A percentile compares a stretch with the other conserved stretches of the same genome.
These are phyloP conservation scores for Columbina picui DNA, from an alignment of 2,113 vertebrate genomes.

Conservation along the genomic window DNA sequence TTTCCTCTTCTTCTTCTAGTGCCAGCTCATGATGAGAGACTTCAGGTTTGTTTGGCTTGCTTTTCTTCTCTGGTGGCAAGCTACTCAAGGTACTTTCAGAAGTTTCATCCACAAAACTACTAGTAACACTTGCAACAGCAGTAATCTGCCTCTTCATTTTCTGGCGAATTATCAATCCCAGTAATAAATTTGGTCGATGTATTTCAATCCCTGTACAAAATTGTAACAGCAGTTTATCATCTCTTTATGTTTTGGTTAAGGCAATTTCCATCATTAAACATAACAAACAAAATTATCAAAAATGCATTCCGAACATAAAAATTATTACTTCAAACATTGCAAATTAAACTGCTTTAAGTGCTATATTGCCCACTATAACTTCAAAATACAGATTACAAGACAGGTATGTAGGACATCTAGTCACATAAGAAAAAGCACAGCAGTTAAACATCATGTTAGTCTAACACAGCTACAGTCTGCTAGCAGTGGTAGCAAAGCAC, in stretches of 20 bases:
- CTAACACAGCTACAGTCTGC: not conserved
- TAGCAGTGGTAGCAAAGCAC: not conserved
- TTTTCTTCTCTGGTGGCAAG: conserved; percentile 86
- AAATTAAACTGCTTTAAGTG: not conserved
- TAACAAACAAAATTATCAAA: not conserved
- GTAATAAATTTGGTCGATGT: conserved; percentile 90
- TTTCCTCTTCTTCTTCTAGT: conserved; percentile 84
- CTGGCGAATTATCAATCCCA: conserved; percentile 95
- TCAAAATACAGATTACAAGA: not conserved
- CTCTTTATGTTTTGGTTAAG: not conserved
- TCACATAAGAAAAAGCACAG: not conserved
- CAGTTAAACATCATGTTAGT: not conserved
- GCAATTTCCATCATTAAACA: not conserved
- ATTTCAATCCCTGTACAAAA: conserved; percentile 89
- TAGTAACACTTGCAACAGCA: conserved; percentile 43
- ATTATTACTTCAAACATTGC: not conserved
- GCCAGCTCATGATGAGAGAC: conserved; percentile 65
- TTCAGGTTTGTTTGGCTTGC: conserved; percentile 77
- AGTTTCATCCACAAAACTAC: conserved; percentile 77
- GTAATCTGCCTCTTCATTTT: conserved; percentile 87
- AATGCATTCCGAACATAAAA: not conserved
- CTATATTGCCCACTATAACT: not conserved
- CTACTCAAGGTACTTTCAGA: conserved; percentile 72
- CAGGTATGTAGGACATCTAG: not conserved
- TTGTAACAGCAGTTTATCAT: conserved; percentile 40